Evolutionary conservation across 1,140 invertebrate genomes (phyloP).

Genomic region (Aphis craccivora): DNA sequence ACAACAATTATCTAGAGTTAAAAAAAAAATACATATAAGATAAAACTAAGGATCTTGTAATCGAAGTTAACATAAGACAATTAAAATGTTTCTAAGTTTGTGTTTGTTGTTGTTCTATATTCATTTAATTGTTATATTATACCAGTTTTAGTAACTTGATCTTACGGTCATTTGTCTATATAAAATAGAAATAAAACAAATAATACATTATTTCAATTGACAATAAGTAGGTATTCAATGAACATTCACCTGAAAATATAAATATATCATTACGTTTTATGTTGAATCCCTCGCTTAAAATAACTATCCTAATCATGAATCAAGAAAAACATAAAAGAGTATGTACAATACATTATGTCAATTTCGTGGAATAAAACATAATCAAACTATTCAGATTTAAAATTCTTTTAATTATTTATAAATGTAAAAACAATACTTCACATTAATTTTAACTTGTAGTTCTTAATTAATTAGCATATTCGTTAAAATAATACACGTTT

Average conservation of each 20-base stretch:
- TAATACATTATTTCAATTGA: not conserved
- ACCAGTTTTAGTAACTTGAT: no score
- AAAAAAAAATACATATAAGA: no score
- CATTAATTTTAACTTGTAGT: not conserved
- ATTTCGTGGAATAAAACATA: not conserved
- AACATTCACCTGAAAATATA: not conserved
- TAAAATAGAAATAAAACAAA: not conserved
- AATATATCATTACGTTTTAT: not conserved
- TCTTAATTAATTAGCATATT: not conserved
- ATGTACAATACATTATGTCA: not conserved
- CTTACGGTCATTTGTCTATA: no score
- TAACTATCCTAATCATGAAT: not conserved
- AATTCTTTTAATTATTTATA: not conserved
- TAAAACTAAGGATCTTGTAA: not conserved
- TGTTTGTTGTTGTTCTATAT: no score
- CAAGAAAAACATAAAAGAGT: not conserved
- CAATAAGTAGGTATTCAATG: not conserved
- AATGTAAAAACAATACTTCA: not conserved
- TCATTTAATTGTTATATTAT: no score
- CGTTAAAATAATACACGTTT: not conserved
- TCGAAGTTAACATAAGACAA: not conserved
- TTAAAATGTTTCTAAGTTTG: no score
- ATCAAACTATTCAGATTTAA: not conserved
- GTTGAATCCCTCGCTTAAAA: not conserved
- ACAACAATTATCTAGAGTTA: no score